Evolutionary conservation across 2,113 vertebrate species (phyloP), one percentile per base, ranked within the genome.

Genomic region (Isichthys henryi): DNA sequence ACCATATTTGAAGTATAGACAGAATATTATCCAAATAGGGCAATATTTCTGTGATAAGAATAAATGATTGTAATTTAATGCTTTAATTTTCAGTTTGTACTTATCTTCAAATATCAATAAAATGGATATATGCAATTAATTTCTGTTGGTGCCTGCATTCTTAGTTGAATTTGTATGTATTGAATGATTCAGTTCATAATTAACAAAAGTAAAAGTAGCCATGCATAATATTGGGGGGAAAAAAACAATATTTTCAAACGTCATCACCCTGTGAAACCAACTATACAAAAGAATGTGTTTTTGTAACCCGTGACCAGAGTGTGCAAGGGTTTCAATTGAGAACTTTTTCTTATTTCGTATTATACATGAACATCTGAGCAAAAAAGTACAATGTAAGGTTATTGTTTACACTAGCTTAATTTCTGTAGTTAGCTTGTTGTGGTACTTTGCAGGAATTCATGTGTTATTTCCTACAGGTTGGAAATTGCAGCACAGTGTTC

Each of bases 401-500:
- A 53, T 87, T 53, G 50, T 87, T 62, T 66, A 88, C 11, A 88
- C 1, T 17, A 66, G 21, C 87, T 46, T 53, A 3, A n/a, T 88
- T 56, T 88, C 56, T 70, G 50, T 88, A 66, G 50, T n/a, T 58
- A 46, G 39, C 39, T 70, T 23, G 23, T 48, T 56, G 31, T 7
- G 1, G n/a, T 52, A n/a, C 23, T 66, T 45, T 70, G 3, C 5
- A 35, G 39, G 10, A 88, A 66, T 62, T 70, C 27, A 70, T 88
- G 19, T 70, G 58, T 49, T 46, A 53, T 89, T 80, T 88, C 35
- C 11, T 88, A 27, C 52, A 49, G 84, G 45, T 58, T 89, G 77
- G 45, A 50, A 77, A 70, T 58, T 90, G 89, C 70, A 90, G 83
- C 84, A 90, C 70, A 39, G 62, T 87, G 86, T 87, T 90, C n/a